phyloP scores from a whole-genome alignment of 1,140 invertebrate species.

The Telenomus remus region DNA sequence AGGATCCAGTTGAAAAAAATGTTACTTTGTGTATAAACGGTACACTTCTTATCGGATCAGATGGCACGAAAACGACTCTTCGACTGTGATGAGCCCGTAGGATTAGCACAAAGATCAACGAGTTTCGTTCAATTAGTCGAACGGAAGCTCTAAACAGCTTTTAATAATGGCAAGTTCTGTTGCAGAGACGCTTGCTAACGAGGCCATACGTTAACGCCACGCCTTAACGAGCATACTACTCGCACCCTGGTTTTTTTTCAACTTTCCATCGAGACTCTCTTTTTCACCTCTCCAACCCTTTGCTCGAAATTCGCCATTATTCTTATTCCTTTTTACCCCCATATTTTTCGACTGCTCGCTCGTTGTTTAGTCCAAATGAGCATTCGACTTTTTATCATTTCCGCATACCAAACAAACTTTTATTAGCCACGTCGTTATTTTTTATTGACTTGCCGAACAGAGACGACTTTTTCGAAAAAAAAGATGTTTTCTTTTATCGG shows the following conservation, averaged over 20 bases:
- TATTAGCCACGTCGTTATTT: conserved; percentile 17
- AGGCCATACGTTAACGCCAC: conserved; percentile 69
- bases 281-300: conserved; percentile 23
- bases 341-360: conserved; percentile 43
- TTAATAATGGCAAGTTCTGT: conserved; percentile 69
- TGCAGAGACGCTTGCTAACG: conserved; percentile 64
- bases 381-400: conserved; percentile 54
- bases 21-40: neutral
- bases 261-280: conserved; percentile 45
- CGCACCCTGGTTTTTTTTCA: conserved; percentile 61
- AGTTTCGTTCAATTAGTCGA: conserved; percentile 65
- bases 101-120: conserved; percentile 60
- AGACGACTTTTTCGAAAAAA: too few relatives aligned
- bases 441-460: neutral
- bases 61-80: conserved; percentile 27
- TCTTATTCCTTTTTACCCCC: conserved; percentile 42
- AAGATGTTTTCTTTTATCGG: too few relatives aligned
- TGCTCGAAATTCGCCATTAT: conserved; percentile 33
- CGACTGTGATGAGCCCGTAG: conserved; percentile 46
- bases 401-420: conserved; percentile 19
- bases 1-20: neutral
- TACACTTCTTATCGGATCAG: conserved; percentile 21
- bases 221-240: conserved; percentile 68
- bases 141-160: conserved; percentile 65
- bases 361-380: conserved; percentile 62